A percentile compares a stretch with the other conserved stretches of the same genome.
Evolutionary conservation across 2,888 invertebrate species (phyloP).

Genomic region (Tetropium fuscum): DNA sequence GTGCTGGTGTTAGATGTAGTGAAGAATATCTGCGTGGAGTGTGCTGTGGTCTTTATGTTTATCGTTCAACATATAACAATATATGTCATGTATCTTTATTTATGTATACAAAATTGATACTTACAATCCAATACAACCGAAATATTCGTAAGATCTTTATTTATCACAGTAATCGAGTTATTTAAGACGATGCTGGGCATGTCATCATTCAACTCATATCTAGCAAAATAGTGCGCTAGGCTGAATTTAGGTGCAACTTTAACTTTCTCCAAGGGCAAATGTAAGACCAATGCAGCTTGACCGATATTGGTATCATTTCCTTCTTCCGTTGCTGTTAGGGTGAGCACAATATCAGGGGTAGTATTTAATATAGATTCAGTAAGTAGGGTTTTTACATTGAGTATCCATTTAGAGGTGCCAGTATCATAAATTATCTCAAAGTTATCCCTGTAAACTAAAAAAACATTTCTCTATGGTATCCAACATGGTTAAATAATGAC

Average conservation of each 20-base stretch:
- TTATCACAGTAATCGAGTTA: constrained; percentile 22
- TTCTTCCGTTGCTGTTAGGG: constrained; percentile 36
- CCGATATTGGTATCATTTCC: constrained; percentile 18
- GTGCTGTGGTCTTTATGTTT: neutral
- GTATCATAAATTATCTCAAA: constrained; percentile 31
- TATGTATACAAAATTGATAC: constrained; percentile 8
- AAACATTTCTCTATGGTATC: neutral
- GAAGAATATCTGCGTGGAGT: neutral
- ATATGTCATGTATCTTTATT: neutral
- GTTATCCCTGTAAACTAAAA: constrained; percentile 34
- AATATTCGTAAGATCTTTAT: constrained; percentile 18
- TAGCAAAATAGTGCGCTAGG: constrained; percentile 32
- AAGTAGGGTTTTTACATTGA: constrained; percentile 25
- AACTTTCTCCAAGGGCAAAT: constrained; percentile 23
- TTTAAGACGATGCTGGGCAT: constrained; percentile 22
- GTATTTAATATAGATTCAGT: constrained; percentile 21
- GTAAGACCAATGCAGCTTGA: constrained; percentile 32
- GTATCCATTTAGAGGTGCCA: constrained; percentile 19
- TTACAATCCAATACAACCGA: constrained; percentile 32
- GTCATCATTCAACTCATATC: constrained; percentile 22
- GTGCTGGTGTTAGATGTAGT: neutral
- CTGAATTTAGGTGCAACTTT: constrained; percentile 32
- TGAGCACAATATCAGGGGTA: constrained; percentile 37
- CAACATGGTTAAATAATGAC: neutral
- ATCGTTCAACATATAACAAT: neutral